phyloP scores from a whole-genome alignment of 2,113 vertebrate species.

The Petroica traversi region DNA sequence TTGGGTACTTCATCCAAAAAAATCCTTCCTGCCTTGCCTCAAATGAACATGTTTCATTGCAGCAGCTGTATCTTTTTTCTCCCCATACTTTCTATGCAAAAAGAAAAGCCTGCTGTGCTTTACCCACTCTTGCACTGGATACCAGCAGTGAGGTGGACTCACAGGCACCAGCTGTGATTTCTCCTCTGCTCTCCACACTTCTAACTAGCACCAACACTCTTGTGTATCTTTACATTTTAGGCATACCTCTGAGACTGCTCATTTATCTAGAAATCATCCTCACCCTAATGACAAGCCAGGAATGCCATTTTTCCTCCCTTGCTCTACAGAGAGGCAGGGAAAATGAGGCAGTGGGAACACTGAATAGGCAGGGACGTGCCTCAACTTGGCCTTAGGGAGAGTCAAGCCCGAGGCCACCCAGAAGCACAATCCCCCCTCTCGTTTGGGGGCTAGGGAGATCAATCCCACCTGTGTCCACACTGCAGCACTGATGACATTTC shows the following conservation, averaged over 20 bases:
- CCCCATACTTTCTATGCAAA: not conserved
- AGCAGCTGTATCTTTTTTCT: fast-evolving
- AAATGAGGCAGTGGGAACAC: not conserved
- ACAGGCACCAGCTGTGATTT: not conserved
- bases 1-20: not conserved
- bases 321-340: not conserved
- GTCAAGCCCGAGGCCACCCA: not conserved
- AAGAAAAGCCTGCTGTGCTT: not conserved
- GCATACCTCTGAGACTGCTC: not conserved
- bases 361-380: not conserved
- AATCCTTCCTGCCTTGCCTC: not conserved
- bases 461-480: not conserved
- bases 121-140: not conserved
- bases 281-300: not conserved
- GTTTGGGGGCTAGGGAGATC: not conserved
- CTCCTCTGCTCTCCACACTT: not conserved
- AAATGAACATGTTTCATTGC: not conserved
- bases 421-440: not conserved
- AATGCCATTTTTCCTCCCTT: not conserved
- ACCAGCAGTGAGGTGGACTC: fast-evolving
- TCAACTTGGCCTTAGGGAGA: not conserved
- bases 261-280: not conserved
- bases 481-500: not conserved
- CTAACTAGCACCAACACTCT: not conserved
- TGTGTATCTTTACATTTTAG: not conserved